Conservation (phyloP, 1,140 invertebrate species). For the Hestina assimilis region DNA sequence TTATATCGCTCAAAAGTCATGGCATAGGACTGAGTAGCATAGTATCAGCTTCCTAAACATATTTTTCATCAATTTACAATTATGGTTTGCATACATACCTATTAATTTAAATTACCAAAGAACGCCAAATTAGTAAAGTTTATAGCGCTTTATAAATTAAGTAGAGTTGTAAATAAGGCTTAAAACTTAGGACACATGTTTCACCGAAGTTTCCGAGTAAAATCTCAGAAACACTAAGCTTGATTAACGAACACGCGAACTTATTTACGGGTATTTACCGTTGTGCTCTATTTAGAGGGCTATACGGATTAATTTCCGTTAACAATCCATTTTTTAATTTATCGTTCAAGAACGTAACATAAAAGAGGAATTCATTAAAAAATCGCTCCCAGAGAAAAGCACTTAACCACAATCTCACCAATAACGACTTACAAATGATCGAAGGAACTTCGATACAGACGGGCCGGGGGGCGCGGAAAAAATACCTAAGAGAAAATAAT, state of each 20-base stretch:
- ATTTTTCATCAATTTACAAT: no score
- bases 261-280: conserved; percentile 1
- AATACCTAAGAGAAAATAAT: conserved; percentile 73
- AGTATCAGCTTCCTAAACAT: no score
- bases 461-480: conserved; percentile 49
- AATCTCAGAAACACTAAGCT: conserved; percentile 24
- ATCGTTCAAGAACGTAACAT: conserved; percentile 46
- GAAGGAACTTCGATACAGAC: conserved; percentile 51
- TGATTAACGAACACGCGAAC: conserved; percentile 29
- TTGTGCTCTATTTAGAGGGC: neutral
- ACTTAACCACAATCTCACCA: conserved; percentile 66
- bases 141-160: conserved; percentile 13
- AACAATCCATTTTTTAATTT: conserved; percentile 58
- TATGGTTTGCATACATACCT: no score
- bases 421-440: conserved; percentile 72
- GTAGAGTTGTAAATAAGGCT: conserved; percentile 16
- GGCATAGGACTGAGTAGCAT: no score
- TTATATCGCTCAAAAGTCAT: no score
- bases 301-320: conserved; percentile 39
- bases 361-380: conserved; percentile 73
- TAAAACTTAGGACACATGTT: conserved; percentile 20
- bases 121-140: conserved; percentile 7
- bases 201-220: conserved; percentile 16
- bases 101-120: no score
- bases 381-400: conserved; percentile 49